Percentiles rank a stretch among this genome's conserved stretches.
These are phyloP conservation scores for Schrankia costaestrigalis DNA, from an alignment of 2,888 invertebrate species.

Conservation along the genomic window DNA sequence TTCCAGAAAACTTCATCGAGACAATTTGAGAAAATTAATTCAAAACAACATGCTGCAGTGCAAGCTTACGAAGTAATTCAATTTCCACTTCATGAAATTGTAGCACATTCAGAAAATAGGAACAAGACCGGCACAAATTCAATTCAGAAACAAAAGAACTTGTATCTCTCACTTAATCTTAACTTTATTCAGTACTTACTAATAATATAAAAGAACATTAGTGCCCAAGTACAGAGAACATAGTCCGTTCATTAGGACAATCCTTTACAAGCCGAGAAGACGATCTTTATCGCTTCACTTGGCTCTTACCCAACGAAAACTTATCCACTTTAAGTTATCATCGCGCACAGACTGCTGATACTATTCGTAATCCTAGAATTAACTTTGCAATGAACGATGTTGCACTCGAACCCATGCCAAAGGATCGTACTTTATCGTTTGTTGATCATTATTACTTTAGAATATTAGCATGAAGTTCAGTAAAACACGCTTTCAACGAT, in stretches of 20 bases:
- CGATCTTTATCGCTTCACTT: conserved; percentile 43
- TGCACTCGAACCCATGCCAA: conserved; percentile 4
- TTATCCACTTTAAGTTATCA: conserved; percentile 59
- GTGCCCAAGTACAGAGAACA: conserved; percentile 18
- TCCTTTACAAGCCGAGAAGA: conserved; percentile 36
- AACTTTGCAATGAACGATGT: conserved; percentile 15
- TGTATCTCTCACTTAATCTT: too few relatives aligned
- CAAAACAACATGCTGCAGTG: too few relatives aligned
- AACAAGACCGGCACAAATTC: too few relatives aligned
- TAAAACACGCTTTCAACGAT: too few relatives aligned
- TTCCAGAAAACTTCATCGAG: too few relatives aligned
- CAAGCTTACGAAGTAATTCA: too few relatives aligned
- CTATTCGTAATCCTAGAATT: conserved; percentile 26
- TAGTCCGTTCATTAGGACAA: conserved; percentile 34
- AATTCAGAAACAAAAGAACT: too few relatives aligned
- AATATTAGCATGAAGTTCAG: too few relatives aligned
- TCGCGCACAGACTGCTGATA: conserved; percentile 36
- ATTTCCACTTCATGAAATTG: too few relatives aligned
- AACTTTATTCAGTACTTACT: too few relatives aligned
- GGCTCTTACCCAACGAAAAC: conserved; percentile 51
- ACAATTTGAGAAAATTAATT: too few relatives aligned
- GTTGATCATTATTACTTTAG: conserved; percentile 4
- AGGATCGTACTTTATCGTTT: conserved; percentile 5
- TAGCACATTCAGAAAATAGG: too few relatives aligned
- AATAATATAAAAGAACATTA: conserved; percentile 5